Evolutionary conservation across 2,888 invertebrate species (phyloP), one percentile per base, ranked within the genome.

Genomic region (Volucella bombylans): DNA sequence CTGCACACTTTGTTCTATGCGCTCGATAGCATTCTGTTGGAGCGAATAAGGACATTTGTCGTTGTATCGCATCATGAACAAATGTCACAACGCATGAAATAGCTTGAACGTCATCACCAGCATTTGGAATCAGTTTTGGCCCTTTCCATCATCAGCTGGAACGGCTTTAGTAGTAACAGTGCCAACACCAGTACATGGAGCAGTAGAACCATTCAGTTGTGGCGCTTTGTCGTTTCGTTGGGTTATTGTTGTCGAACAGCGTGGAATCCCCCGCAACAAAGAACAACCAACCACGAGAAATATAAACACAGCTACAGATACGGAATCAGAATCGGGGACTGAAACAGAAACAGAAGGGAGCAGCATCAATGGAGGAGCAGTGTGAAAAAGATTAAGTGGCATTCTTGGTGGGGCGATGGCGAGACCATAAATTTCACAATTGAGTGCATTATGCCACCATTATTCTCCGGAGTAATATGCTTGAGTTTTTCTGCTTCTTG

Each of bases 371-470:
- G 23, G 31, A 38, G 57, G 55, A 81, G 61, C 77, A 81, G 85
- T 85, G 85, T 81, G 76, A 85, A 85, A 80, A 85, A 85, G 85
- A 85, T 85, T 85, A 81, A 85, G 81, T 85, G 76, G 81, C 76
- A 81, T 85, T 85, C 72, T 68, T 85, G 67, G 80, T 76, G 61
- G 80, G 62, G 55, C 62, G 50, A 76, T 71, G 79, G 74, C 79
- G 83, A 72, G 80, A 80, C 80, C 61, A 77, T 85, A 77, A 81
- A 81, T 85, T 81, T 85, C 72, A 81, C 85, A 81, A 85, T 85
- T 81, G 77, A 85, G 81, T 85, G 85, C 85, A 85, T 81, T 85
- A 85, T 85, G 80, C 76, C 83, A 76, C 54, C 80, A 76, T 85
- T 85, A 76, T 72, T 80, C 65, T 67, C 54, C 43, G 31, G 50